phyloP scores from a whole-genome alignment of 2,113 vertebrate genomes.

The Numenius arquata region DNA sequence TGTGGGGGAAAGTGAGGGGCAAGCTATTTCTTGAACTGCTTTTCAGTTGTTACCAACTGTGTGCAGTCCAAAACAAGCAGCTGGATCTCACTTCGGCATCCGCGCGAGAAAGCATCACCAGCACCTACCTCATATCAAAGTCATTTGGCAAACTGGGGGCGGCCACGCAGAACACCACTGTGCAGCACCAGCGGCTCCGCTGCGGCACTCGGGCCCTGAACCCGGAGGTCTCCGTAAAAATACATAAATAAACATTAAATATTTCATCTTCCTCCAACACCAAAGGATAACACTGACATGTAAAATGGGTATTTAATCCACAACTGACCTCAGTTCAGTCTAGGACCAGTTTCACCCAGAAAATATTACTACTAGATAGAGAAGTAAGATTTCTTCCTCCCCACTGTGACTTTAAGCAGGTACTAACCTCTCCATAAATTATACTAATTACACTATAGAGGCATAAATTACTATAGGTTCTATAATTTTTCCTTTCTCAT shows the following conservation, averaged over 20 bases:
- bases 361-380: background rate
- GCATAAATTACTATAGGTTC: background rate
- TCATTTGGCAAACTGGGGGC: background rate
- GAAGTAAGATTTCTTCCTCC: background rate
- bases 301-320: background rate
- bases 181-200: accelerated
- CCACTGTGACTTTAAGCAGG: background rate
- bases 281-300: background rate
- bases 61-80: background rate
- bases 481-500: background rate
- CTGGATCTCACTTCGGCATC: background rate
- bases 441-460: background rate
- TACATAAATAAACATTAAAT: background rate
- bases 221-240: background rate
- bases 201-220: too few species aligned
- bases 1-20: background rate
- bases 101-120: background rate
- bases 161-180: accelerated
- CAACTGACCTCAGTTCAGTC: background rate
- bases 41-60: background rate
- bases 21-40: background rate
- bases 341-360: background rate
- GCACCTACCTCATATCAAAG: background rate
- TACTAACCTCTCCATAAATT: background rate
- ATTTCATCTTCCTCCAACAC: background rate